These are phyloP conservation scores for Cathartes aura DNA, from an alignment of 2,113 vertebrate species.

Conservation along the genomic window DNA sequence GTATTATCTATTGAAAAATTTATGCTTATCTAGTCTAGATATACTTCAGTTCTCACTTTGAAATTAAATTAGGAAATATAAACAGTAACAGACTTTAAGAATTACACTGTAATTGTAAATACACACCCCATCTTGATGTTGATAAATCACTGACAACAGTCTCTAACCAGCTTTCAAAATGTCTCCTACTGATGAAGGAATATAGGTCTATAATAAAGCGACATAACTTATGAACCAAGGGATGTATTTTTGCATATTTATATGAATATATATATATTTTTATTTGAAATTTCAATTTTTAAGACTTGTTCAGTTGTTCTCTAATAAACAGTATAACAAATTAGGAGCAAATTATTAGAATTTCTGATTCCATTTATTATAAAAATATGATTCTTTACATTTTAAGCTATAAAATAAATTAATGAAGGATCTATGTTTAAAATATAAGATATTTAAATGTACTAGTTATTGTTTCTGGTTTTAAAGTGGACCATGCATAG, in stretches of 20 bases:
- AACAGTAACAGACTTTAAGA: not conserved
- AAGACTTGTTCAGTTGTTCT: not conserved
- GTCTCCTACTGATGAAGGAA: slow-evolving; percentile 8
- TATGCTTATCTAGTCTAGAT: slow-evolving; percentile 46
- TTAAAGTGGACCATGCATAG: not conserved
- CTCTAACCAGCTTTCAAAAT: slow-evolving; percentile 52
- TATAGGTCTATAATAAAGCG: not conserved
- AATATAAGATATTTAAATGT: not conserved
- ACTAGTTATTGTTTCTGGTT: not conserved
- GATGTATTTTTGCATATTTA: not conserved
- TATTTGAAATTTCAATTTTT: not conserved
- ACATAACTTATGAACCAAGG: not conserved
- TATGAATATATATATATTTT: not conserved
- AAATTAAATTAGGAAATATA: slow-evolving; percentile 36
- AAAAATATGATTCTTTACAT: not conserved
- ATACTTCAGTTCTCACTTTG: slow-evolving; percentile 14
- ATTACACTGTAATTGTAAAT: slow-evolving; percentile 58
- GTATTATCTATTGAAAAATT: slow-evolving; percentile 26
- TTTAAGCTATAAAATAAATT: not conserved
- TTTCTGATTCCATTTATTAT: not conserved
- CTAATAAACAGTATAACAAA: not conserved
- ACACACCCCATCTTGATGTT: slow-evolving; percentile 20
- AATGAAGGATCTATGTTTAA: not conserved
- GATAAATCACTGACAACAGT: slow-evolving; percentile 59
- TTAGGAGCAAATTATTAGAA: not conserved